Base-by-base conservation (phyloP, 35 echinoderm and acorn worm genomes). In the Ophiothrix spiculata region DNA sequence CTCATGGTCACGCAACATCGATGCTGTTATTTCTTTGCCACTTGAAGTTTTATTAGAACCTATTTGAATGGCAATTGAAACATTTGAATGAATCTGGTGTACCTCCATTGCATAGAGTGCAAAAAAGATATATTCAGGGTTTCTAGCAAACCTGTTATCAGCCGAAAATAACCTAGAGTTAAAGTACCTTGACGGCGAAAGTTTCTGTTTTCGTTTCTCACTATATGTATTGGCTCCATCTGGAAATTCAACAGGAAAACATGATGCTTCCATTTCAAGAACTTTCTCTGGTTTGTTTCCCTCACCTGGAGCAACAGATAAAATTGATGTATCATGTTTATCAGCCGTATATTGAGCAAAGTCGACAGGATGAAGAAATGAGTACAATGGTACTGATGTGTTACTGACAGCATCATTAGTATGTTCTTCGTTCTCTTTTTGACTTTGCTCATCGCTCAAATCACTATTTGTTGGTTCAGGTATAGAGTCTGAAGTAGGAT, bases 101-200 rank as follows among this genome's bases (percentile, higher is more conserved):
- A 92, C 4, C 39, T 92, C 86, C 36, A 45, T 82, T 46, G 46
- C 19, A 75, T 88, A 88, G 42, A 88, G 86, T 39, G 84, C 79
- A 83, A 60, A 79, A 77, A 92, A 92, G 31, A 89, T 83, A 31
- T 83, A 88, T 15, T 79, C 21, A 16, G 64, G 23, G 60, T 92
- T 90, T 21, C 28, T 38, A 19, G 33, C 73, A 56, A 56, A 91
- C 64, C 75, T 78, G 31, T 38, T 81, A 37, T 91, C 83, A 56
- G 34, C 46, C n/a, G 84, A 86, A 64, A 81, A 80, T 23, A 91
- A 75, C 15, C 74, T 34, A 78, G 21, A 38, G 40, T 91, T 77
- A 75, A 91, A 84, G 41, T 91, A 79, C 14, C 56, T 38, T 16
- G 38, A 46, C 10, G 75, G 73, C 10, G 38, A 46, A 21, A 83